Evolutionary conservation across 2,797 vertebrate species (phyloP), one percentile per base, ranked within the genome.

Genomic region (Rhynchonycteris naso): DNA sequence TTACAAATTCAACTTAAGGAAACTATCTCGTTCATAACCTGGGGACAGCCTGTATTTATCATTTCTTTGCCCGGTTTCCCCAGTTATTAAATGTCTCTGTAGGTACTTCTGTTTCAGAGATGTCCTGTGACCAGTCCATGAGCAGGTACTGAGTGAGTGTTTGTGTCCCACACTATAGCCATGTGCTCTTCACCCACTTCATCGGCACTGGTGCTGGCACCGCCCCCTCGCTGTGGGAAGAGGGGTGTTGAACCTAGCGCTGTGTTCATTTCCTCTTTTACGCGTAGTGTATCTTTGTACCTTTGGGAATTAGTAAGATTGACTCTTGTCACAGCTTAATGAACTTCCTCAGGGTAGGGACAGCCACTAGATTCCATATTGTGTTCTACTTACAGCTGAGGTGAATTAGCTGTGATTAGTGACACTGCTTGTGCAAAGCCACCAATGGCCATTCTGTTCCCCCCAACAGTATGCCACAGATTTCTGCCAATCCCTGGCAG

Each of bases 261-360:
- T 78, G 0, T 33, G 72, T 68, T 58, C 56, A 59, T 71, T 88
- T 87, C 76, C 76, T 76, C 66, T 87, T 63, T 68, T 86, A 56
- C 21, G 1, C 30, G 1, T 59, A 13, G 28, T 82, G 0, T n/a
- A 5, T 74, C 85, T 93, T 35, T 61, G 50, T 94, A 71, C 92
- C 78, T 89, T 26, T 5, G 76, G 30, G n/a, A 79, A 66, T 28
- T 30, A 2, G n/a, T 28, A 43, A 94, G 87, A 86, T 90, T 93
- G 94, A 59, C 90, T 84, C n/a, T 91, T 56, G 33, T 94, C 82
- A 90, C 38, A 59, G 54, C 88, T 61, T 96, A 95, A 95, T 96
- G 95, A 95, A 90, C 92, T 90, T 75, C 58, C 30, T 21, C 71
- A 47, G 84, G 54, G 63, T 81, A 92, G 74, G 88, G 94, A 79